These are phyloP conservation scores for Epizoanthus ramosus DNA, from an alignment of 92 coral and sea anemone genomes.

Conservation along the genomic window DNA sequence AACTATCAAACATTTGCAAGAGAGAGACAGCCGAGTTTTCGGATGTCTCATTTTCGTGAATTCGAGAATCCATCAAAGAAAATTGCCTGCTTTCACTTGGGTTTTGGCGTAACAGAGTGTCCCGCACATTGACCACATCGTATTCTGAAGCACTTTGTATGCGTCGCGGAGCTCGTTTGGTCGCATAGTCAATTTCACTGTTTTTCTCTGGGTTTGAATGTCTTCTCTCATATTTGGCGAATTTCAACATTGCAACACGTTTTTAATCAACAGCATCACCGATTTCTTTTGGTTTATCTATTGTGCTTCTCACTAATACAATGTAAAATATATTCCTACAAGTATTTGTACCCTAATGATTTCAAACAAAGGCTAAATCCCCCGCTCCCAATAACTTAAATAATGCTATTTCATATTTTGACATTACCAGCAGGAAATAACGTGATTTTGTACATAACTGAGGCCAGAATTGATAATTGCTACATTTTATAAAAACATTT, in stretches of 20 bases:
- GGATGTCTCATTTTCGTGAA: neutral
- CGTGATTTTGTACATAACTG: neutral
- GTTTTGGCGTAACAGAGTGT: neutral
- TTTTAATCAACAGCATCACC: neutral
- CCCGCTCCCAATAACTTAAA: neutral
- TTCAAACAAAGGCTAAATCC: constrained; percentile 7
- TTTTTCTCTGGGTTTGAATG: neutral
- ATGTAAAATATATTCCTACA: neutral
- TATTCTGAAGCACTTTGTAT: neutral
- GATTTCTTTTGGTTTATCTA: neutral
- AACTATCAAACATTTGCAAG: constrained; percentile 18
- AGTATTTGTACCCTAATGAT: neutral
- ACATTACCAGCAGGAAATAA: neutral
- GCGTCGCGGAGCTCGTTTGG: neutral
- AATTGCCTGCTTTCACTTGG: neutral
- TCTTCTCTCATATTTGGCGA: neutral
- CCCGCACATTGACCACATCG: neutral
- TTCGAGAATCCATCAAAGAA: constrained; percentile 23
- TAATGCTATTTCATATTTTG: neutral
- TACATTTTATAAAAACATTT: neutral
- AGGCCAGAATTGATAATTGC: neutral
- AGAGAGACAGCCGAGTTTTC: neutral
- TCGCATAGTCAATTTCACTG: neutral
- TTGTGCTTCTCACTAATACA: too few species aligned
- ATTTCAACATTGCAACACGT: neutral